Base-by-base conservation (phyloP, 2,113 vertebrate genomes). In the Chionis minor region DNA sequence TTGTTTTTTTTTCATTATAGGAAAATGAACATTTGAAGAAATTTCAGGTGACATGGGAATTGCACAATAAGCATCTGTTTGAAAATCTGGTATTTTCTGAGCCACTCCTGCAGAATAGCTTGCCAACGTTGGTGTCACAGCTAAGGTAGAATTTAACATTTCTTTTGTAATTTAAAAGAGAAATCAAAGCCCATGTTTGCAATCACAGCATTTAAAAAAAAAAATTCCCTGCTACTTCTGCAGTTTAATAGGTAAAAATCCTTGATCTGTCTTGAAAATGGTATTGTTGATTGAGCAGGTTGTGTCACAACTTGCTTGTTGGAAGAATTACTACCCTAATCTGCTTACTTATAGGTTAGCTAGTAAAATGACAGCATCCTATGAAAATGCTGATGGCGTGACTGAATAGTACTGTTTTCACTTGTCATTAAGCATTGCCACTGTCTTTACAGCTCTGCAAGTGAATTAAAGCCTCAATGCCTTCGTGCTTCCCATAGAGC, bases 41-140 rank as follows among this genome's bases (percentile, higher is more conserved):
- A 98, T 99, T 99, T 98, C 99, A 99, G 97, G 99, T 99, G 98
- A 99, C 99, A 0, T 99, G 99, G 99, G 99, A 99, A 97, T 98
- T 99, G 96, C 99, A 99, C 97, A 99, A 99, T 97, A 99, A 99
- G 96, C 99, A 99, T 98, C 98, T 99, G 94, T 99, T 99, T 98
- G 99, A 99, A 98, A 99, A 99, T 91, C 97, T 99, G 96, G 99
- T 99, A n/a, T 99, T 99, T 98, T 99, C 99, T 49, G 99, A 99
- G 97, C 98, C 99, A 15, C 98, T 99, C 86, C 97, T 99, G 88
- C 99, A 99, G 98, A 99, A 98, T 97, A 99, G 98, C 97, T 98
- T 99, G 97, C 99, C 99, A 44, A 98, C 99, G 2, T 95, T 99
- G 92, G 98, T 99, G 96, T 98, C 99, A 86, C 99, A 99, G 97